Evolutionary conservation across 2,888 invertebrate species (phyloP), one percentile per base, ranked within the genome.

Genomic region (Dicranocentrus wangi): DNA sequence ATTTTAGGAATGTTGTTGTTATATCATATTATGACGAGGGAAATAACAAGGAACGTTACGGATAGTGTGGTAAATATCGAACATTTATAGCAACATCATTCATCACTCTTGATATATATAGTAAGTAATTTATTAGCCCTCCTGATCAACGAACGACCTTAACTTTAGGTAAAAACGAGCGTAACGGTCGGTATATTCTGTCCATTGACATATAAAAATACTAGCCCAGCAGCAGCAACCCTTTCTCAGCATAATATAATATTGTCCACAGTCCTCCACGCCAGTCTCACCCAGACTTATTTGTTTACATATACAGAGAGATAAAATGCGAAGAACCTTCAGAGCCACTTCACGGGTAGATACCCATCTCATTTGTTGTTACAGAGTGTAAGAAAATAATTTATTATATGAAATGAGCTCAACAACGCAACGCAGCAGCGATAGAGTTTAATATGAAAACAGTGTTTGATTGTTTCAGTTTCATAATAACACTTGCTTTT

Each of bases 331-430:
- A 53, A 10, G n/a, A 47, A 21, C 19, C 53, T 53, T 53, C 53
- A 53, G 43, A 75, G 63, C 23, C 58, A 42, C 66, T 66, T 75
- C 51, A 75, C 55, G 65, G 75, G 25, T 23, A 2, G 66, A 58
- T 75, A 58, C 27, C 27, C 75, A 75, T 65, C 43, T 21, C 23
- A 15, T 53, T 47, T 39, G 39, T 47, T 53, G 53, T 21, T 21
- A 21, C 7, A 53, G 23, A 53, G 23, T 53, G 19, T n/a, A 47
- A 53, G 23, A 53, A 53, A 53, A 47, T 47, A 47, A 47, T 47
- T n/a, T n/a, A n/a, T n/a, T n/a, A n/a, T n/a, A 53, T 21, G 17
- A 53, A 53, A 19, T 53, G 19, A 21, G 53, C 53, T 17, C 53
- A 21, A 10, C 7, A 39, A 13, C 39, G 13, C 39, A 39, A n/a